A percentile compares a stretch with the other conserved stretches of the same genome.
Evolutionary conservation across 2,113 vertebrate genomes (phyloP).

Genomic region (Elephantulus edwardii): DNA sequence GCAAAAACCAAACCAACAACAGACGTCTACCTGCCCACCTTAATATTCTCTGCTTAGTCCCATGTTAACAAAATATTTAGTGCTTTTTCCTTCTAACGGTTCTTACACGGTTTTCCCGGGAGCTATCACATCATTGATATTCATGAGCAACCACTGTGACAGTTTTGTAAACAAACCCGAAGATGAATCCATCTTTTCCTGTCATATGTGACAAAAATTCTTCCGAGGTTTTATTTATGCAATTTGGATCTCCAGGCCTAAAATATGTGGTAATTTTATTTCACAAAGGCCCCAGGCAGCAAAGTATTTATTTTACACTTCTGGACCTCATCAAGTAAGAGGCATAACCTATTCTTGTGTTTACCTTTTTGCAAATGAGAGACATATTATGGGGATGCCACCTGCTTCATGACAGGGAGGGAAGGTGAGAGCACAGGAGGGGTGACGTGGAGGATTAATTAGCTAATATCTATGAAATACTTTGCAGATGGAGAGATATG

Average conservation of each 20-base stretch:
- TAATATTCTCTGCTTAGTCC: neutral
- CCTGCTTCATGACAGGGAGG: slow-evolving; percentile 37
- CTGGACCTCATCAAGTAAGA: slow-evolving; percentile 56
- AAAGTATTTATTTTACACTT: slow-evolving; percentile 66
- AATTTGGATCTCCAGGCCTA: slow-evolving; percentile 49
- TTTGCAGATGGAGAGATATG: slow-evolving; percentile 57
- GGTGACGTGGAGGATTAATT: slow-evolving; percentile 46
- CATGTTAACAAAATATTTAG: neutral
- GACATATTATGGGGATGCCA: slow-evolving; percentile 54
- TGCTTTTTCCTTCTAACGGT: neutral
- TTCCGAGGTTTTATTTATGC: slow-evolving; percentile 64
- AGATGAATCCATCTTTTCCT: slow-evolving; percentile 28
- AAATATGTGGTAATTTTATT: slow-evolving; percentile 68
- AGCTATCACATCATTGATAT: neutral
- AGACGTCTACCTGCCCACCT: neutral
- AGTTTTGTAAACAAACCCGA: slow-evolving; percentile 48
- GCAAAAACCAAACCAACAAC: neutral
- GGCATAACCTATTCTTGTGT: slow-evolving; percentile 51
- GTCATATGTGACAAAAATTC: slow-evolving; percentile 51
- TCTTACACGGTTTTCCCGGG: neutral
- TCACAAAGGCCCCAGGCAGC: slow-evolving; percentile 65
- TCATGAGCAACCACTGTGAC: slow-evolving; percentile 40
- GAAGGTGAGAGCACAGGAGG: slow-evolving; percentile 4
- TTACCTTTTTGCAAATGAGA: slow-evolving; percentile 57
- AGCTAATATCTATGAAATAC: slow-evolving; percentile 52